Evolutionary conservation across 2,888 invertebrate genomes (phyloP), one percentile per base, ranked within the genome.

Genomic region (Eupithecia insigniata): DNA sequence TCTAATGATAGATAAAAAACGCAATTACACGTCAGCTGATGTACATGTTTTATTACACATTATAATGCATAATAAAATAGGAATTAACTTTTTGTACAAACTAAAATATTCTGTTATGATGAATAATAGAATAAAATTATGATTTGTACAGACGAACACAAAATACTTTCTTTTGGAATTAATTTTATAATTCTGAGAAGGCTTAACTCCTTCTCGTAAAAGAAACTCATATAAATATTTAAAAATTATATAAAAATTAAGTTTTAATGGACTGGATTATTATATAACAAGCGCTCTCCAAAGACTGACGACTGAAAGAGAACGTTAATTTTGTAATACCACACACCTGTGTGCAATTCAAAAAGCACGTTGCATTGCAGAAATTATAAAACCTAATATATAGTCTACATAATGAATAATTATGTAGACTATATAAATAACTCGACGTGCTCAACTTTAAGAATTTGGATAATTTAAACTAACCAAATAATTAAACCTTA

Each of bases 11-110:
- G 89, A 84, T 76, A 86, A 85, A 87, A 84, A 79, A 80, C 79
- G 83, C 84, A 85, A 90, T 90, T 89, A 90, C 89, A 88, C 85
- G 85, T 83, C 83, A 85, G 84, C 83, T 81, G 85, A 82, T 86
- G 89, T 89, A 85, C 88, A 85, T 84, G 86, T 83, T 87, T 79
- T 77, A 79, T 77, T 72, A 74, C 74, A 76, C 74, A 78, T 71
- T 71, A 73, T 73, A 71, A 73, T 88, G 89, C 88, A 90, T 90
- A 90, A 86, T 87, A 89, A 89, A 85, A 85, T 82, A 78, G 73
- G 81, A 81, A 84, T 84, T 82, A 83, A 79, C 82, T 83, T 82
- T 79, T 83, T 84, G 80, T 85, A 83, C 81, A 84, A 81, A 81
- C 81, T 83, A 82, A 84, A 83, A 84, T 80, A 83, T 85, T 85